Base-by-base conservation (phyloP, 2,113 vertebrate species). In the Amia ocellicauda region DNA sequence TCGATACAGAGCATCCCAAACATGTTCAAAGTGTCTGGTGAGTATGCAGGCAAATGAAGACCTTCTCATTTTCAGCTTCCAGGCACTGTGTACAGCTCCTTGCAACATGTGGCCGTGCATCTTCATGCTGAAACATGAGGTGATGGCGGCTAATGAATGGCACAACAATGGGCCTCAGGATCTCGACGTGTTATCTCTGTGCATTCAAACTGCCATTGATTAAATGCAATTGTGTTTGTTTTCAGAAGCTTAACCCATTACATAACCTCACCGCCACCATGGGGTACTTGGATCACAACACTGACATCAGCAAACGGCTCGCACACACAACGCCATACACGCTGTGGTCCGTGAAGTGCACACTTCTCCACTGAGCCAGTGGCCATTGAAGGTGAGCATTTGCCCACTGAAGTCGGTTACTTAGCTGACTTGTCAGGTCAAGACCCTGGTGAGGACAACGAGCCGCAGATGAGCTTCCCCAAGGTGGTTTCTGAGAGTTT, bases 211-310 rank as follows among this genome's bases (percentile, higher is more conserved):
- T 61, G 40, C 59, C 28, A 45, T 59, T 13, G 20, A 59, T 59
- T 17, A 23, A 60, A 19, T 4, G 22, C 24, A 29, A 28, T 45
- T 42, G 9, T 28, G n/a, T 24, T 28, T 65, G 50, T 52, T 47
- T 65, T 47, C 47, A 41, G 42, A 7, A 65, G 19, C 10, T 52
- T 52, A 41, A 41, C 36, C 63, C 53, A 65, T 58, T 55, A 50
- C 63, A 65, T 57, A 65, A 47, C 58, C 64, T 40, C 64, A 59
- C 41, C 64, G n/a, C 64, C 64, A 66, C 64, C 64, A 65, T 57
- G 56, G 63, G 53, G 50, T 31, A 58, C 52, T 66, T 40, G 4
- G 27, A 51, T 23, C 55, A 58, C 54, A 66, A 66, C 55, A 14
- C n/a, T 59, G 54, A 36, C 45, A 58, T 58, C 59, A 28, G 59